Base-by-base conservation (phyloP, 2,797 vertebrate species). In the Poeciliopsis turneri region DNA sequence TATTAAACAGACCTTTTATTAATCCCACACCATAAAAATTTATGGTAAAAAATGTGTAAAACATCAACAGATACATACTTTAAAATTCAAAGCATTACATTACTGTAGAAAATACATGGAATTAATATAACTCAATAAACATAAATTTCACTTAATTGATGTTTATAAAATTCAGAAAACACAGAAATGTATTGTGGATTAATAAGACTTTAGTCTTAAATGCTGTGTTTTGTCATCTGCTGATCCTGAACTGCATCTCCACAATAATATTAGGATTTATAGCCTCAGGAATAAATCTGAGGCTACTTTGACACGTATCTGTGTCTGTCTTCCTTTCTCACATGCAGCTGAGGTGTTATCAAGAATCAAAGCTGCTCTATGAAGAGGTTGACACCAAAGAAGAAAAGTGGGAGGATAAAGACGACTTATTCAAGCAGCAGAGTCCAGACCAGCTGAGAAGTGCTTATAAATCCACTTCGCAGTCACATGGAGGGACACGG, bases 341-440 rank as follows among this genome's bases (percentile, higher is more conserved):
- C 78, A 10, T 81, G 68, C 75, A 94, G 91, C 61, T 71, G 28
- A 10, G 28, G 46, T 87, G 89, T 70, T 74, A 8, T 66, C 1
- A 7, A 33, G 10, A 39, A 30, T 4, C 20, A 51, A 0, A 2
- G 4, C 5, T 15, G 61, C 53, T 81, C 0, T 0, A 75, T 43
- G 74, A 89, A n/a, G 78, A 81, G 5, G 49, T 43, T 7, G 25
- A 79, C 5, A 47, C 11, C 7, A 33, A 45, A 10, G 49, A 77
- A 15, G 74, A 72, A 1, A 51, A 78, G 25, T 45, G 74, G 0
- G 55, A 81, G 5, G 30, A 70, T 1, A 76, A 81, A n/a, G 23
- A 2, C 0, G 16, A 79, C 45, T 25, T 66, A 3, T 68, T 2
- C 12, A 2, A 5, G 0, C 68, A 6, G 1, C 25, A 11, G 15